A percentile compares a stretch with the other conserved stretches of the same genome.
Conservation (phyloP, 2,797 vertebrate species). For the Xyrichtys novacula region DNA sequence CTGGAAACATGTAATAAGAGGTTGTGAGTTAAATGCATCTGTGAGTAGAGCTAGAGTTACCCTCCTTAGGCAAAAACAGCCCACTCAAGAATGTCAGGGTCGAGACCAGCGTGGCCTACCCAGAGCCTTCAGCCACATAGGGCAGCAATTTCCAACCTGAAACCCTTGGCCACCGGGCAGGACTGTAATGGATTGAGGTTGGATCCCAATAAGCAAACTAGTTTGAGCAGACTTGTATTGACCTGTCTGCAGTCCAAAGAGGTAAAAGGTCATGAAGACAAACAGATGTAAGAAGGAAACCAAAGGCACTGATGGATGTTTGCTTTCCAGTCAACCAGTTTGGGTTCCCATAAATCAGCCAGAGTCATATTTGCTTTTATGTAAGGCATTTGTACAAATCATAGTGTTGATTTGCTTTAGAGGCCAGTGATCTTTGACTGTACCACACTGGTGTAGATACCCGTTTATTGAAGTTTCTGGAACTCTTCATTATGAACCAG, state of each 20-base stretch:
- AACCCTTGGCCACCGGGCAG: background rate
- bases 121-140: constrained; percentile 15
- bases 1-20: background rate
- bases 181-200: background rate
- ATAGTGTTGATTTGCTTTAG: constrained; percentile 2
- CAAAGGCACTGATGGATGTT: background rate
- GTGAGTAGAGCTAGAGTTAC: constrained; percentile 43
- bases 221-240: background rate
- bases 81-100: constrained; percentile 51
- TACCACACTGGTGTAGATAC: background rate
- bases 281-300: background rate
- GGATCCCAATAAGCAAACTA: background rate
- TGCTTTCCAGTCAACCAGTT: background rate
- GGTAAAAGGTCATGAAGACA: background rate
- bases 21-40: constrained; percentile 15
- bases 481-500: constrained; percentile 28
- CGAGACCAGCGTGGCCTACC: constrained; percentile 38
- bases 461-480: constrained; percentile 38
- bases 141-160: constrained; percentile 24
- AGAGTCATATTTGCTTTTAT: background rate
- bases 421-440: constrained; percentile 18
- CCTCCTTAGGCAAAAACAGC: constrained; percentile 35
- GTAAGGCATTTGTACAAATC: background rate
- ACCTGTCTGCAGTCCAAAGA: background rate
- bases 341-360: background rate